Base-by-base conservation (phyloP, 2,797 vertebrate genomes). In the Chaetodon trifasciatus region DNA sequence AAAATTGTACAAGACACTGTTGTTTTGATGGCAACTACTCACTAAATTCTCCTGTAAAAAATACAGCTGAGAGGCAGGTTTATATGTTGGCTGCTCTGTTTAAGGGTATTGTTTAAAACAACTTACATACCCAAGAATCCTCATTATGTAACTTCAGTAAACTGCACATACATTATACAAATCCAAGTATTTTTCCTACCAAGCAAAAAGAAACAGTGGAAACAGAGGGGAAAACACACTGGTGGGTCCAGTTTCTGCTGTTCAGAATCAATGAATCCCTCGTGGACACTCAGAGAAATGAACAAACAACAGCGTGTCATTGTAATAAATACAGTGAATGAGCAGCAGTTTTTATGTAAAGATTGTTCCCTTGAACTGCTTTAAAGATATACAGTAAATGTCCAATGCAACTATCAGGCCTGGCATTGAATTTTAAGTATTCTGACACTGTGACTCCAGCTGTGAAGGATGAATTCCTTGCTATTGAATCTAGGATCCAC, bases 401-500 rank as follows among this genome's bases (percentile, higher is more conserved):
- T 40, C 21, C 11, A 15, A 49, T 28, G 8, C 4, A 44, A 21
- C 39, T 12, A 28, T 4, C 4, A 7, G 28, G 17, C 12, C 21
- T 23, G 44, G 6, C 6, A 7, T 1, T 49, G 17, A 32, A 4
- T 28, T 13, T 40, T 23, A 35, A 57, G 52, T 47, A 24, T 35
- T 32, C 28, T 5, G 40, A 56, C 15, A 61, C 32, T 37, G 37
- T 46, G 52, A 13, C 21, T 47, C 10, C 15, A 47, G 13, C 5
- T 50, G 64, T 42, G 35, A 67, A n/a, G 35, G 23, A 42, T 50
- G 35, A 32, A 7, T 3, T 42, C 13, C 4, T 16, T 63, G 28
- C 58, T 24, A 3, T 5, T 39, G 28, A 67, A 40, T 28, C 55
- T 9, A 2, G 68, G 24, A 79, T 68, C 57, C 64, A 68, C 63